Evolutionary conservation across 2,113 vertebrate genomes (phyloP), one percentile per base, ranked within the genome.

Genomic region (Centrocercus urophasianus): DNA sequence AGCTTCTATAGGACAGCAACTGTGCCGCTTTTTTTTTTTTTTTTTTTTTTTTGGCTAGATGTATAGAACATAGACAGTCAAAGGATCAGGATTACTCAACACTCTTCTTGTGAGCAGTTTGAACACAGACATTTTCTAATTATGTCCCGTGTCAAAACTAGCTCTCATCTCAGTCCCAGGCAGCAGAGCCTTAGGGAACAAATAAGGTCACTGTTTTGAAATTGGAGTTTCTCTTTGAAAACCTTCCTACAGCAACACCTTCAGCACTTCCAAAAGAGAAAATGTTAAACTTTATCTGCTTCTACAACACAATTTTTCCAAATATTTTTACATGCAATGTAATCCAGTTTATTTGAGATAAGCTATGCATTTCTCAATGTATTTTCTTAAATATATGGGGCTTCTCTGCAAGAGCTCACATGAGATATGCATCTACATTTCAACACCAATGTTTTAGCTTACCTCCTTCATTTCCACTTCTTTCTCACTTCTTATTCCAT

Each of bases 381-480:
- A 38, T 65, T 45, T 38, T 34, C 45, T 71, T 64, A 76, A 50
- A 64, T 17, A 75, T 10, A 28, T 16, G 38, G 16, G 30, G 6
- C 0, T 50, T 78, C 47, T 45, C 61, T 63, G 11, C 28, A 52
- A 52, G 76, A 76, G 16, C 32, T 82, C 25, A 38, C 20, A 70
- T 21, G 75, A 66, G 16, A 40, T 40, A 64, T 7, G 11, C 11
- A 6, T 28, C 25, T 27, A 16, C 16, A 28, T 40, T 75, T 60
- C 47, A 17, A 65, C 32, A 40, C 6, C 40, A 50, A 9, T 30
- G 1, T 73, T 81, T 93, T 50, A 30, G 3, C 94, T 98, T 67
- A 99, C 99, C 99, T 99, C 99, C 19, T 97, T 99, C 97, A 99
- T 97, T 54, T 90, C 96, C 43, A 99, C 94, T 95, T 98, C 89